Conservation (phyloP, 2,888 invertebrate species). For the Caenorhabditis afra region DNA sequence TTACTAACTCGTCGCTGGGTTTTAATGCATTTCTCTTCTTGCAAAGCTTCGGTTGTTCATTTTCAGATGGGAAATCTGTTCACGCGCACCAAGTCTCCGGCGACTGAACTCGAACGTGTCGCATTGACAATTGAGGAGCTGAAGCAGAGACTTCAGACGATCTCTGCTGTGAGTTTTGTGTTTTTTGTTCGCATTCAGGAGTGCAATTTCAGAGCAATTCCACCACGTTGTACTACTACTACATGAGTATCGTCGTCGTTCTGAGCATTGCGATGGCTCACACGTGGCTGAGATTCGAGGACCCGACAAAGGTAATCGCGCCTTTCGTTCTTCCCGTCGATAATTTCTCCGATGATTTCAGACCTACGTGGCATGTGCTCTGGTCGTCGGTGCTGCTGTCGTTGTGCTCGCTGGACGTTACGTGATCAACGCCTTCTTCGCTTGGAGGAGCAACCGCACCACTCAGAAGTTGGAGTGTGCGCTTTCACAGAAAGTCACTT, state of each 20-base stretch:
- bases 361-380: constrained; percentile 36
- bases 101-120: constrained; percentile 57
- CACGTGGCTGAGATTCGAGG: constrained; percentile 50
- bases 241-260: constrained; percentile 34
- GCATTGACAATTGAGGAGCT: constrained; percentile 50
- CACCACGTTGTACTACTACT: constrained; percentile 43
- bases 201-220: constrained; percentile 49
- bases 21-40: too few species aligned
- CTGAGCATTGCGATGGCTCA: constrained; percentile 51
- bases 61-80: constrained; percentile 55
- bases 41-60: background rate
- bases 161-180: constrained; percentile 25
- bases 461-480: constrained; percentile 61
- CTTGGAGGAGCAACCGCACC: constrained; percentile 47
- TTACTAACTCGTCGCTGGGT: too few species aligned
- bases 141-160: constrained; percentile 35
- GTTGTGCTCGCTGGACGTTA: constrained; percentile 45
- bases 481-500: constrained; percentile 81
- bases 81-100: constrained; percentile 49
- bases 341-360: background rate
- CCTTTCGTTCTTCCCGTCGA: too few species aligned
- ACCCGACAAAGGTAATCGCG: constrained; percentile 27
- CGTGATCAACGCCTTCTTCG: constrained; percentile 44
- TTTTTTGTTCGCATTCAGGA: background rate
- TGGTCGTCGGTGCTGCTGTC: constrained; percentile 24